Evolutionary conservation across 2,797 vertebrate genomes (phyloP).

Genomic region (Scolopax bukidnonensis): DNA sequence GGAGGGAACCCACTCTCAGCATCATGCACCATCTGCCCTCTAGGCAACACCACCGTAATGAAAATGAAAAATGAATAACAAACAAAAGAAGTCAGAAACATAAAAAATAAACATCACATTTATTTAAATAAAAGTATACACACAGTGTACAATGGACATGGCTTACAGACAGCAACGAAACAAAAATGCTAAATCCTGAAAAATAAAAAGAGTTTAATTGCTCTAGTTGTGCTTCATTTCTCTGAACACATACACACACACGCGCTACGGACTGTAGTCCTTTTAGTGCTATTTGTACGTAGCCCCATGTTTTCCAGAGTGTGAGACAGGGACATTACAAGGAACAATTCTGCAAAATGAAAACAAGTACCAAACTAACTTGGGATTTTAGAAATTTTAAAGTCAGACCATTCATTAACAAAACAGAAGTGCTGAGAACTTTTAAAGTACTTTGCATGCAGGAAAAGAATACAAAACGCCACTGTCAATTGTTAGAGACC

Average conservation of each 20-base stretch:
- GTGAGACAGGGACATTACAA: background rate
- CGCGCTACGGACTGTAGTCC: background rate
- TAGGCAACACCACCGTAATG: background rate
- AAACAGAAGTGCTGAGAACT: background rate
- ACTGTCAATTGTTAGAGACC: background rate
- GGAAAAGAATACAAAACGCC: background rate
- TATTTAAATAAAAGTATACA: constrained; percentile 86
- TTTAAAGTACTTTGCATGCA: background rate
- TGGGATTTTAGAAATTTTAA: background rate
- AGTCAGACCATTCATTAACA: background rate
- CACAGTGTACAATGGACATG: constrained; percentile 80
- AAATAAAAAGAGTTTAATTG: constrained; percentile 9
- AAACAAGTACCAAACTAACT: constrained; percentile 14
- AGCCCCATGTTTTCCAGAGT: background rate
- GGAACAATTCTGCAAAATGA: constrained; percentile 25
- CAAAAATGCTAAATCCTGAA: constrained; percentile 58
- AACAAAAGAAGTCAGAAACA: constrained; percentile 72
- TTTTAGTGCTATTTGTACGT: background rate
- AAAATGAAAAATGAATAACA: constrained; percentile 57
- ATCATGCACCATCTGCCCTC: background rate
- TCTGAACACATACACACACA: constrained; percentile 14
- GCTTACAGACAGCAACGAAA: constrained; percentile 74
- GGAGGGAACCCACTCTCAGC: background rate
- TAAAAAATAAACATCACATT: constrained; percentile 82
- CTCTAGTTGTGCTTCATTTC: constrained; percentile 40